These are phyloP conservation scores for Luehdorfia chinensis DNA, from an alignment of 1,140 invertebrate genomes.

Conservation along the genomic window DNA sequence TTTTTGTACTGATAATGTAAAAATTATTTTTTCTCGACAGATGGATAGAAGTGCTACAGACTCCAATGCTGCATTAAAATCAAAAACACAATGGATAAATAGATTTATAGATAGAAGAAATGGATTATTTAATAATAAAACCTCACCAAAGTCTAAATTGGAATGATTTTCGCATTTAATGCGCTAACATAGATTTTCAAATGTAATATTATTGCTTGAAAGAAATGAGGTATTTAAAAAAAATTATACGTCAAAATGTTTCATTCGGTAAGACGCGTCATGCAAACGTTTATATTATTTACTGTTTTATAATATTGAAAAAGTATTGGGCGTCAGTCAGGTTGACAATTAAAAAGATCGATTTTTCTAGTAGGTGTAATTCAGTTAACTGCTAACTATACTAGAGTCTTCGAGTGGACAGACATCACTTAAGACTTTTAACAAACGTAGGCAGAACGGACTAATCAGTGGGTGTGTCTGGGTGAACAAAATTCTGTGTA, in stretches of 20 bases:
- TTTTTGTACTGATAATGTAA: no score
- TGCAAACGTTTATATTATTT: no score
- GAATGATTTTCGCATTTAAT: constrained; percentile 7
- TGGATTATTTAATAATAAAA: not conserved
- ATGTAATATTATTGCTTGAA: not conserved
- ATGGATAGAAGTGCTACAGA: constrained; percentile 59
- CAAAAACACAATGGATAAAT: constrained; percentile 22
- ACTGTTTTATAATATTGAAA: no score
- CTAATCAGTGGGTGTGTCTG: no score
- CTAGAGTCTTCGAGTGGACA: no score
- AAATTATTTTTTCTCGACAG: constrained; percentile 31
- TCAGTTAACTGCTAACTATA: no score
- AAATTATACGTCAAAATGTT: not conserved
- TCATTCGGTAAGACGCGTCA: not conserved
- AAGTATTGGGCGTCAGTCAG: no score
- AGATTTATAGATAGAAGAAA: constrained; percentile 1
- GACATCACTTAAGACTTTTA: no score
- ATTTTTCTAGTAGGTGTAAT: not conserved
- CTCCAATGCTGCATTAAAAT: constrained; percentile 38
- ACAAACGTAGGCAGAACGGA: no score
- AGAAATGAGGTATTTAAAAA: not conserved
- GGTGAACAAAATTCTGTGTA: no score
- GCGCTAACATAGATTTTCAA: not conserved
- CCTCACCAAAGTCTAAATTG: constrained; percentile 13
- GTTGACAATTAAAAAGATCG: no score